Base-by-base conservation (phyloP, 2,797 vertebrate genomes). In the Mormyrops boulengeri region DNA sequence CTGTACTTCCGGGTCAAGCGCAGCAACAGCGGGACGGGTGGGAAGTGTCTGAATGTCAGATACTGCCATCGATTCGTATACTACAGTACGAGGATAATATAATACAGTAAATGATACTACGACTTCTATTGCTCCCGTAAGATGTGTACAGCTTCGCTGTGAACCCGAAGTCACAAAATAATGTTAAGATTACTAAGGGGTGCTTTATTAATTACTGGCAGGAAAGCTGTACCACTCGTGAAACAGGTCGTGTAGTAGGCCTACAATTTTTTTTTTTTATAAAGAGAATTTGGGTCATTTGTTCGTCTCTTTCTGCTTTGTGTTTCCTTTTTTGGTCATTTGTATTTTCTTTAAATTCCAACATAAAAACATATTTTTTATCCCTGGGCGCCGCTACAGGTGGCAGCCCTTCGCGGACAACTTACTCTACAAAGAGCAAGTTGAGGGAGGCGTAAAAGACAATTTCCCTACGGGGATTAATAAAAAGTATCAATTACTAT, bases 1-100 rank as follows among this genome's bases (percentile, higher is more conserved):
- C 89, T 90, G 7, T 53, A 92, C 94, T 95, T 95, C 95, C 95
- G 69, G 94, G 91, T 89, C 62, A 87, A 66, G 44, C 38, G 44
- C 17, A 52, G 47, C 7, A 49, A 11, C 38, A 1, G 44, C 2
- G 6, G 7, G 19, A 8, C 66, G 66, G 11, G 4, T 69, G 11
- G 66, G 30, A 73, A 73, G 66, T 73, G 12, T 69, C 52, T 53
- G 12, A 0, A 12, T 12, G 12, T 53, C 62, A 14, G 11, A 1
- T 34, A 19, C 53, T 1, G 17, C 14, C 53, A 19, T 17, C 53
- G 14, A 19, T 4, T 4, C 62, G 26, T 69, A 30, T 34, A 12
- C 11, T 69, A 3, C 26, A 30, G 26, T 30, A 30, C 26, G 26
- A 34, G 30, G 30, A 73, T 12, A 34, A 38, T 73, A 34, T 73